phyloP scores from a whole-genome alignment of 2,113 vertebrate species.

The Tachysurus vachellii region DNA sequence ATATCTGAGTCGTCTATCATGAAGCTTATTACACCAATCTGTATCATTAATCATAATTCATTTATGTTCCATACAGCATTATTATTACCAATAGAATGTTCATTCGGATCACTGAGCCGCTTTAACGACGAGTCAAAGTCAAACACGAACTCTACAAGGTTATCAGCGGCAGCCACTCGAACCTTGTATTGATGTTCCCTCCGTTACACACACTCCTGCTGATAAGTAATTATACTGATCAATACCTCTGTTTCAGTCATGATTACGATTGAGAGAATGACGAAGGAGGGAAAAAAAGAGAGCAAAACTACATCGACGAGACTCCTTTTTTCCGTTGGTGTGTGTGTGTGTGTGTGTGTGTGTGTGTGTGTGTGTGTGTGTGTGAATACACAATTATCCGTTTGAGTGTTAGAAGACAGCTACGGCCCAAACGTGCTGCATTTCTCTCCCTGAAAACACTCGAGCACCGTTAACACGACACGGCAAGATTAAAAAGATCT shows the following conservation, averaged over 20 bases:
- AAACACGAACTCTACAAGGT: neutral
- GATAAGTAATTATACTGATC: conserved; percentile 35
- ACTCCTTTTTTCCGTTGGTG: neutral
- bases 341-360: too few species aligned
- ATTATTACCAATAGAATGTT: too few species aligned
- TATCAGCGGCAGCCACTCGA: neutral
- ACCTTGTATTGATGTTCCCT: neutral
- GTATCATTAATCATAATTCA: neutral
- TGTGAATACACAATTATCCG: conserved; percentile 10
- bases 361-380: neutral
- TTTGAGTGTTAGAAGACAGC: neutral
- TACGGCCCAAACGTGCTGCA: neutral
- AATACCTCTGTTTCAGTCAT: conserved; percentile 12
- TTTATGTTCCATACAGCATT: neutral
- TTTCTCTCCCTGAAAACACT: neutral
- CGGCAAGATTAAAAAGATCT: neutral
- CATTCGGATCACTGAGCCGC: neutral
- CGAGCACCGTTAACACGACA: neutral
- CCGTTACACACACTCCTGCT: conserved; percentile 13
- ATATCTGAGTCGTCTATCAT: neutral
- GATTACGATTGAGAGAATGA: neutral
- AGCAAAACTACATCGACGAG: neutral
- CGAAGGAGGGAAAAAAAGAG: neutral
- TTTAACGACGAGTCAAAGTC: neutral
- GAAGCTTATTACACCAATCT: neutral